phyloP scores from a whole-genome alignment of 1,140 invertebrate species.

The Macrostomum lignano region DNA sequence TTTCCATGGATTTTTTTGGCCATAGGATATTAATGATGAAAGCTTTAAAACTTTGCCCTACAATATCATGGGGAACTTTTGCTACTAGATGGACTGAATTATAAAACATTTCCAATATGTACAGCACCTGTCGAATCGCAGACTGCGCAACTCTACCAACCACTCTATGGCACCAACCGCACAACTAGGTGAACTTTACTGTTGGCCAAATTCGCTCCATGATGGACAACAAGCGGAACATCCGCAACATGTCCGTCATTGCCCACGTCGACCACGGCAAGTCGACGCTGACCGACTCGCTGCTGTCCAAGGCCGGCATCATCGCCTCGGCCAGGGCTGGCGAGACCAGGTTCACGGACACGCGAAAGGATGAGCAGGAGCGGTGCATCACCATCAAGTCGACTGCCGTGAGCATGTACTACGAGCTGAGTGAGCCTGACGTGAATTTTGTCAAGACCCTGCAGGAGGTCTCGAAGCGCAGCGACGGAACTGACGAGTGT shows the following conservation, averaged over 20 bases:
- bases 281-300: constrained; percentile 89
- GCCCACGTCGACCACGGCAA: constrained; percentile 99
- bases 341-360: constrained; percentile 94
- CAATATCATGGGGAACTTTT: too few species aligned
- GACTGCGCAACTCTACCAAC: too few species aligned
- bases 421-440: constrained; percentile 46
- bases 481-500: constrained; percentile 37
- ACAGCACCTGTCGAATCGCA: too few species aligned
- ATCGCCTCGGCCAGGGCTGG: constrained; percentile 91
- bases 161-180: too few species aligned
- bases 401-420: constrained; percentile 56
- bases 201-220: constrained; percentile 4
- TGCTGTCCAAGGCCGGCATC: constrained; percentile 97
- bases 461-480: constrained; percentile 59
- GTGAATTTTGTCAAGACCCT: constrained; percentile 35
- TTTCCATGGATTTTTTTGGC: too few species aligned
- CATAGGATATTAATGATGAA: too few species aligned
- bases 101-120: too few species aligned
- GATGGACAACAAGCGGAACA: constrained; percentile 35
- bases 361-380: constrained; percentile 94
- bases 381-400: constrained; percentile 99
- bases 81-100: too few species aligned
- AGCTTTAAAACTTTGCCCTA: too few species aligned
- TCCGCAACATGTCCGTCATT: constrained; percentile 99
- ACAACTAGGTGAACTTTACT: constrained; percentile 7